A percentile compares a stretch with the other conserved stretches of the same genome.
phyloP scores from a whole-genome alignment of 2,888 invertebrate species.

The Chymomyza caudatula region DNA sequence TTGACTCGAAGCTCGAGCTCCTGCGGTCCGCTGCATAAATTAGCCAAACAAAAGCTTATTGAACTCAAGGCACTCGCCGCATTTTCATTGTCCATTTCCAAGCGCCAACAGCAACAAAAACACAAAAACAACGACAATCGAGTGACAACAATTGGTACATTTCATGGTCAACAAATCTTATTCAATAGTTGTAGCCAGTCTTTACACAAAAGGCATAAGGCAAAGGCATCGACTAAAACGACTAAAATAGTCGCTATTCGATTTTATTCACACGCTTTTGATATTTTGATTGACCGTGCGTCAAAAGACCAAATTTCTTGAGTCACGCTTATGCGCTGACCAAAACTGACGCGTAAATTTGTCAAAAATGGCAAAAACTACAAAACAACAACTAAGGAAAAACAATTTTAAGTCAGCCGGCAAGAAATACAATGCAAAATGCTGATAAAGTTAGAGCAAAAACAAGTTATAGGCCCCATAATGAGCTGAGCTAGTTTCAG shows the following conservation, averaged over 20 bases:
- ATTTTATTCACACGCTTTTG: constrained; percentile 63
- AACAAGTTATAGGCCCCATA: background rate
- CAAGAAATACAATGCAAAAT: constrained; percentile 7
- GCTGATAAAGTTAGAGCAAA: constrained; percentile 17
- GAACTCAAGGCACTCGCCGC: constrained; percentile 40
- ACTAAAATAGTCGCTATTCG: constrained; percentile 26
- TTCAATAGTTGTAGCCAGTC: background rate
- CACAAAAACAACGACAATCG: constrained; percentile 10
- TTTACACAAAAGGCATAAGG: constrained; percentile 31
- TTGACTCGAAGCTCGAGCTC: background rate
- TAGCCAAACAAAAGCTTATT: constrained; percentile 64
- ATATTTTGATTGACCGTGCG: constrained; percentile 4
- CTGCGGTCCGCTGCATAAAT: constrained; percentile 45
- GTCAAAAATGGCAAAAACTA: constrained; percentile 50
- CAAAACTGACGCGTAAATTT: constrained; percentile 32
- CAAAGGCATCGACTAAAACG: constrained; percentile 64
- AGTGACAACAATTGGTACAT: constrained; percentile 11
- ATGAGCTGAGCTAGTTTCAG: background rate
- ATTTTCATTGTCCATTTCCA: background rate
- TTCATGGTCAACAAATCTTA: constrained; percentile 60
- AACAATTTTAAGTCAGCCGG: constrained; percentile 12
- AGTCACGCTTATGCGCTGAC: constrained; percentile 13
- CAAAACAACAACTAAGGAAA: constrained; percentile 10
- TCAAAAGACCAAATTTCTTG: constrained; percentile 6
- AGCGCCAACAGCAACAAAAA: background rate